Conservation (phyloP, 92 coral and sea anemone species). For the Anthopleura xanthogrammica region DNA sequence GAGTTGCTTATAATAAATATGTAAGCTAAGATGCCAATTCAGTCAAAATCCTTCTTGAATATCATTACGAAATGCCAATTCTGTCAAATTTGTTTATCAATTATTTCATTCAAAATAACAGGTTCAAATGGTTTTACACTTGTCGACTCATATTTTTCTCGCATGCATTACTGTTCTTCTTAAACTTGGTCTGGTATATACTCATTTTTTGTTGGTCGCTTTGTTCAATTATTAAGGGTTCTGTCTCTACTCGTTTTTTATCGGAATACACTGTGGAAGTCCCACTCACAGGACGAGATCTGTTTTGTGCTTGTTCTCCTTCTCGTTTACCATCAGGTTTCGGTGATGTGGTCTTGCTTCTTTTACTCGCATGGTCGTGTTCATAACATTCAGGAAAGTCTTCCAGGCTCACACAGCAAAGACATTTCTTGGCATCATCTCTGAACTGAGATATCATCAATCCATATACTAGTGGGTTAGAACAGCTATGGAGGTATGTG, state of each 20-base stretch:
- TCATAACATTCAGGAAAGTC: constrained; percentile 5
- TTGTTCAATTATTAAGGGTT: background rate
- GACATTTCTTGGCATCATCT: constrained; percentile 29
- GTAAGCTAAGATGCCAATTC: too few species aligned
- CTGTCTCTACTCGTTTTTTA: background rate
- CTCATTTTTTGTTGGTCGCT: background rate
- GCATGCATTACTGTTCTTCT: background rate
- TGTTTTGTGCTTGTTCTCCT: background rate
- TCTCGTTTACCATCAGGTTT: background rate
- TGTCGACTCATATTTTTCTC: background rate
- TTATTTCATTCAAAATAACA: background rate
- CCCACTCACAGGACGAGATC: background rate
- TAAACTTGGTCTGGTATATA: background rate
- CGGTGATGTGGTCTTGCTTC: background rate
- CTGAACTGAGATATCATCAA: constrained; percentile 47
- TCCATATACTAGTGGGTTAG: constrained; percentile 69
- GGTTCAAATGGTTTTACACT: background rate
- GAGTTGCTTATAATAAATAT: too few species aligned
- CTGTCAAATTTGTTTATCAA: background rate
- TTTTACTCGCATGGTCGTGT: background rate
- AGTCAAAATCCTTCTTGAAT: too few species aligned
- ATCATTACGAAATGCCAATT: background rate
- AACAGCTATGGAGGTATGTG: constrained; percentile 64
- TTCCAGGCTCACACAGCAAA: constrained; percentile 23
- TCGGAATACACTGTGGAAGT: background rate